These are phyloP conservation scores for Chionoecetes opilio DNA, from an alignment of 1,140 invertebrate species.

Conservation along the genomic window DNA sequence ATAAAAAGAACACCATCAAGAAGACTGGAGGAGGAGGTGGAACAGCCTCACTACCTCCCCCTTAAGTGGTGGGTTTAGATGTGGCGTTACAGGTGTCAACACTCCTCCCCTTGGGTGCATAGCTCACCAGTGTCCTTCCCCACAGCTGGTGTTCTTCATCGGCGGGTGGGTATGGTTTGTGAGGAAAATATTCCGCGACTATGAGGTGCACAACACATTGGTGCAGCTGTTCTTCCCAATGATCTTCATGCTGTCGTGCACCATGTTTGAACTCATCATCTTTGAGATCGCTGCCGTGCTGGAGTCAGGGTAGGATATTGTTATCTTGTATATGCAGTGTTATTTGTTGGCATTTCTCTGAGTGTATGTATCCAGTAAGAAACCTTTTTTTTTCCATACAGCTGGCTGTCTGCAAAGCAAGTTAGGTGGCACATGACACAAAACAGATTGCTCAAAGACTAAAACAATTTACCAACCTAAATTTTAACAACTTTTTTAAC, in stretches of 20 bases:
- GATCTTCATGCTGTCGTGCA: slow-evolving; percentile 98
- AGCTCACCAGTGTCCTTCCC: neutral
- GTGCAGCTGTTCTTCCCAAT: slow-evolving; percentile 98
- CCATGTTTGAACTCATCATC: slow-evolving; percentile 99
- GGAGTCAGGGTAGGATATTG: slow-evolving; percentile 90
- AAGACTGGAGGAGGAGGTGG: no score
- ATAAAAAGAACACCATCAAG: no score
- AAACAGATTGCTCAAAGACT: no score
- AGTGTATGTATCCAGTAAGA: slow-evolving; percentile 32
- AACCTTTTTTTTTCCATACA: no score
- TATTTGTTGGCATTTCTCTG: slow-evolving; percentile 77
- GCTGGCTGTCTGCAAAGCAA: no score
- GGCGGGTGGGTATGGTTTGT: slow-evolving; percentile 99
- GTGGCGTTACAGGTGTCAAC: neutral
- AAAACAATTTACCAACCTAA: no score
- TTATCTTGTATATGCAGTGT: neutral
- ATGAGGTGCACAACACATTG: slow-evolving; percentile 97
- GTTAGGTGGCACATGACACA: no score
- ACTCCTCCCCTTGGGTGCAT: neutral
- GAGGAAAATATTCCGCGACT: slow-evolving; percentile 98
- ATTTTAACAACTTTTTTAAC: no score
- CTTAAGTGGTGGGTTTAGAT: neutral
- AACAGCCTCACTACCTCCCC: no score
- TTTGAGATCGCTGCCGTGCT: slow-evolving; percentile 99
- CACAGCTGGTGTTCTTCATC: slow-evolving; percentile 94